Conservation (phyloP, 2,113 vertebrate genomes). For the Melozone crissalis region DNA sequence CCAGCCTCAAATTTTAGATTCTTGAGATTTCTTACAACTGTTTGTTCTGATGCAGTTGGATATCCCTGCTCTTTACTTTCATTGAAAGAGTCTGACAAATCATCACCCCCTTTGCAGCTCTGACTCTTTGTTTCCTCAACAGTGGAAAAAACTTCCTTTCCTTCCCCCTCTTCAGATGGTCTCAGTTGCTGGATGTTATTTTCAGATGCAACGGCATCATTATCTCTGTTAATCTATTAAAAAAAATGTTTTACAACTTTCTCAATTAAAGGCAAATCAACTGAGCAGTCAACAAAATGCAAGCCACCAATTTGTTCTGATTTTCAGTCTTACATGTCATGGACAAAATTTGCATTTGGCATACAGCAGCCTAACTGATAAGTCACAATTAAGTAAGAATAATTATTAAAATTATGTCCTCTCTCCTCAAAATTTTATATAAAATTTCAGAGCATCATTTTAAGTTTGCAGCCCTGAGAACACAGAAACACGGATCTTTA, state of each 20-base stretch:
- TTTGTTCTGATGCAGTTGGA: background rate
- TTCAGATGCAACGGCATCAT: background rate
- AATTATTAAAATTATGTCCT: background rate
- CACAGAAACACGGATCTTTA: fast-evolving
- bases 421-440: background rate
- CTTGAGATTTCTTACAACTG: background rate
- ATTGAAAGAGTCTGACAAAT: background rate
- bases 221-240: background rate
- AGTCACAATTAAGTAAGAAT: background rate
- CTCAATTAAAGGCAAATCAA: background rate
- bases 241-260: background rate
- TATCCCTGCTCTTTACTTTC: background rate
- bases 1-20: background rate
- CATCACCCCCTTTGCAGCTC: background rate
- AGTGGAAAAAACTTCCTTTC: background rate
- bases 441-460: background rate
- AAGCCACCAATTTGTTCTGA: background rate
- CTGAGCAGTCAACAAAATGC: background rate
- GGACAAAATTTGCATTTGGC: background rate
- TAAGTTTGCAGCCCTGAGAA: background rate
- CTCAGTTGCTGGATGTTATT: background rate
- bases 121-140: background rate
- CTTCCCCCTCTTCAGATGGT: background rate
- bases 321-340: background rate
- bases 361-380: background rate